These are phyloP conservation scores for Xestoiulus laeticollis DNA, from an alignment of 2,888 invertebrate genomes.

Conservation along the genomic window DNA sequence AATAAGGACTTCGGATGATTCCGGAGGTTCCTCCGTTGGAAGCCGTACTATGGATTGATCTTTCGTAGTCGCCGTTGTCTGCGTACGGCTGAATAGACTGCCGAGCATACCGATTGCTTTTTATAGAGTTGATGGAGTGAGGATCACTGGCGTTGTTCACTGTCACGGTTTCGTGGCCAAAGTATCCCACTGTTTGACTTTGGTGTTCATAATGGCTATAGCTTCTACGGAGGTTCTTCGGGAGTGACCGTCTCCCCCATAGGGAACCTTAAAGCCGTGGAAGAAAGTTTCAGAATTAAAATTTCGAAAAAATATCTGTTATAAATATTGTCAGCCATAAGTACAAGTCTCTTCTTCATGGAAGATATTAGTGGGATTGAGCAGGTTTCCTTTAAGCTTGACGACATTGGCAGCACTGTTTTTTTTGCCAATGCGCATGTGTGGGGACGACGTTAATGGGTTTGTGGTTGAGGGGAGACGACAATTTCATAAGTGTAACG, in stretches of 20 bases:
- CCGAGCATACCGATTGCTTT: not conserved
- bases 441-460: too few relatives aligned
- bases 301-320: too few relatives aligned
- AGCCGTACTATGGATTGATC: not conserved
- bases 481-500: too few relatives aligned
- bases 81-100: not conserved
- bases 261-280: too few relatives aligned
- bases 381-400: too few relatives aligned
- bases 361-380: too few relatives aligned
- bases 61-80: not conserved
- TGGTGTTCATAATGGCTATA: conserved; percentile 43
- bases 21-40: not conserved
- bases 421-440: too few relatives aligned
- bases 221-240: not conserved
- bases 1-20: not conserved
- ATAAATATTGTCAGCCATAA: too few relatives aligned
- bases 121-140: not conserved
- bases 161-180: conserved; percentile 28
- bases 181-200: conserved; percentile 37
- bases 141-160: not conserved
- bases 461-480: too few relatives aligned
- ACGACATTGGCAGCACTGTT: too few relatives aligned
- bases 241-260: not conserved
- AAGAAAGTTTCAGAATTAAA: too few relatives aligned
- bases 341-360: too few relatives aligned